Conservation (phyloP, 2,113 vertebrate species). For the Onychostruthus taczanowskii region DNA sequence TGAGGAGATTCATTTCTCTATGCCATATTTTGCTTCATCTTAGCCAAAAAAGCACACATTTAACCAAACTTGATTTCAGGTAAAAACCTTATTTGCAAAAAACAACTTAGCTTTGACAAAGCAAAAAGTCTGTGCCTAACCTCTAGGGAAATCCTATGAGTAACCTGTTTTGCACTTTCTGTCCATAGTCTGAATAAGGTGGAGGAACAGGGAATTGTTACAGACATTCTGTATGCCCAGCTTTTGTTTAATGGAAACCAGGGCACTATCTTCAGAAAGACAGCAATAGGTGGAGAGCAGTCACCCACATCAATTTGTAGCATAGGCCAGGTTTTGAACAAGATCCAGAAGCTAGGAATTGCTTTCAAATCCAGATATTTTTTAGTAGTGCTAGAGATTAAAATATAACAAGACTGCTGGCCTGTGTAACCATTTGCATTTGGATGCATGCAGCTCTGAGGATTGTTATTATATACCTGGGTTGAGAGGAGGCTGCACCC, state of each 20-base stretch:
- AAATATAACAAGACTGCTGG: neutral
- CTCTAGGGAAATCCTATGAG: neutral
- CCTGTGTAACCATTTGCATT: neutral
- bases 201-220: neutral
- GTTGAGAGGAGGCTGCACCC: neutral
- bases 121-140: neutral
- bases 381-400: neutral
- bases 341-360: neutral
- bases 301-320: neutral
- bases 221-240: neutral
- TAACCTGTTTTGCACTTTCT: neutral
- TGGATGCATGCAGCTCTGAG: neutral
- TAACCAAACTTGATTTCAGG: neutral
- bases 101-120: neutral
- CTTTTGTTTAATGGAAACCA: neutral
- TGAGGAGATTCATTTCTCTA: neutral
- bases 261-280: neutral
- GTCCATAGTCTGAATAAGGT: neutral
- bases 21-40: neutral
- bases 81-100: neutral
- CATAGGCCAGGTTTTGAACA: neutral
- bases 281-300: fast-evolving
- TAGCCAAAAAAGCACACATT: neutral
- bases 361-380: neutral
- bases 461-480: neutral